phyloP scores from a whole-genome alignment of 2,113 vertebrate species.

The Petromus typicus region DNA sequence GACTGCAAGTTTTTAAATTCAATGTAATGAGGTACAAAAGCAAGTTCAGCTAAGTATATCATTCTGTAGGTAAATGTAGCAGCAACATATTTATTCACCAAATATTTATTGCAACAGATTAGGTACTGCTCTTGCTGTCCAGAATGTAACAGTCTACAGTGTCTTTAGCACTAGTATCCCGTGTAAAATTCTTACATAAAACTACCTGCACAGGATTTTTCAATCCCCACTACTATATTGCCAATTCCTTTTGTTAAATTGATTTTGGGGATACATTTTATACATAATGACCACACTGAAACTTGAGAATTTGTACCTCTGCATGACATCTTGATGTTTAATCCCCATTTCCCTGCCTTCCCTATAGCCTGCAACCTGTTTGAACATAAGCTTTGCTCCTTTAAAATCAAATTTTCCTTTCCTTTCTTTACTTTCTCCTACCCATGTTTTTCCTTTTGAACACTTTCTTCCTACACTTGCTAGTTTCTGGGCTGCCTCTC shows the following conservation, averaged over 20 bases:
- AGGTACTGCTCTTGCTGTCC: not conserved
- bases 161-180: not conserved
- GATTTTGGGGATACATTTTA: too few species aligned
- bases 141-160: not conserved
- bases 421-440: too few species aligned
- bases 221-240: accelerated
- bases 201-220: not conserved
- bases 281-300: too few species aligned
- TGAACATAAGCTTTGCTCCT: too few species aligned
- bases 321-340: too few species aligned
- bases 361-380: too few species aligned
- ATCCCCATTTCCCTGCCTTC: too few species aligned
- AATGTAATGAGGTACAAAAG: not conserved
- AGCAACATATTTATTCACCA: not conserved
- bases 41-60: not conserved
- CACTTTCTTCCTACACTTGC: too few species aligned
- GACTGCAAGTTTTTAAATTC: not conserved
- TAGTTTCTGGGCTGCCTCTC: not conserved
- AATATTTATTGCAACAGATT: not conserved
- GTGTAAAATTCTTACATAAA: not conserved
- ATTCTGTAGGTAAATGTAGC: not conserved
- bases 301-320: too few species aligned
- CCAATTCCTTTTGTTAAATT: not conserved
- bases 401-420: too few species aligned
- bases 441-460: too few species aligned